These are phyloP conservation scores for Myoxocephalus aenaeus DNA, from an alignment of 2,797 vertebrate genomes.

Conservation along the genomic window DNA sequence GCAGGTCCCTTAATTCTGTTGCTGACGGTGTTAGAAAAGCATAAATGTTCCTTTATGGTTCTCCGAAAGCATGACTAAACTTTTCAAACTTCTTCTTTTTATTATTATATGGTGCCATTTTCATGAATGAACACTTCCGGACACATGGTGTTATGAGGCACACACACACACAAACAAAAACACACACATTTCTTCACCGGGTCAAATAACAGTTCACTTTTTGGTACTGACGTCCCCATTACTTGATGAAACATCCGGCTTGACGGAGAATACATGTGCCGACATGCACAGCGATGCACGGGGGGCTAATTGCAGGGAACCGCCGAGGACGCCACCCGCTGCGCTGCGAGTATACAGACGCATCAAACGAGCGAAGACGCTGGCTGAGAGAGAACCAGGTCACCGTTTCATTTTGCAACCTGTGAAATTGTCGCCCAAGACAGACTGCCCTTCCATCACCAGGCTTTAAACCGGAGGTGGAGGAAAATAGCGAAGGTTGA, in stretches of 20 bases:
- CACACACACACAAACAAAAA: conserved; percentile 11
- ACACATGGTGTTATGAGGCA: too few relatives aligned
- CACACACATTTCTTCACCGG: not conserved
- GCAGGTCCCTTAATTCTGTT: not conserved
- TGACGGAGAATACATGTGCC: conserved; percentile 33
- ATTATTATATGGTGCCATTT: not conserved
- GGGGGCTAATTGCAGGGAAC: conserved; percentile 68
- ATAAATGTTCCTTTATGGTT: not conserved
- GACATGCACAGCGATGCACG: conserved; percentile 32
- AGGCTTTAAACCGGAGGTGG: conserved; percentile 16
- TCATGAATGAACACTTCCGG: not conserved
- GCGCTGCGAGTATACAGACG: conserved; percentile 32
- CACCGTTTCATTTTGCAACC: conserved; percentile 40
- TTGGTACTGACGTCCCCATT: conserved; percentile 49
- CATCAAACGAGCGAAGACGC: conserved; percentile 37
- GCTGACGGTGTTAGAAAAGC: not conserved
- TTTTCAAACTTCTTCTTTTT: not conserved
- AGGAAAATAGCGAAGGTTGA: conserved; percentile 2
- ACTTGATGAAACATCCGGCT: conserved; percentile 40
- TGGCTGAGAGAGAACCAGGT: conserved; percentile 55
- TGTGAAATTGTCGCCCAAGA: conserved; percentile 21
- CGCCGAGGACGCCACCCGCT: conserved; percentile 48
- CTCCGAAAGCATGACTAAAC: not conserved
- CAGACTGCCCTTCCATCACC: conserved; percentile 13
- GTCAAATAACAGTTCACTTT: conserved; percentile 29